These are phyloP conservation scores for Diabrotica virgifera DNA, from an alignment of 1,140 invertebrate species.

Conservation along the genomic window DNA sequence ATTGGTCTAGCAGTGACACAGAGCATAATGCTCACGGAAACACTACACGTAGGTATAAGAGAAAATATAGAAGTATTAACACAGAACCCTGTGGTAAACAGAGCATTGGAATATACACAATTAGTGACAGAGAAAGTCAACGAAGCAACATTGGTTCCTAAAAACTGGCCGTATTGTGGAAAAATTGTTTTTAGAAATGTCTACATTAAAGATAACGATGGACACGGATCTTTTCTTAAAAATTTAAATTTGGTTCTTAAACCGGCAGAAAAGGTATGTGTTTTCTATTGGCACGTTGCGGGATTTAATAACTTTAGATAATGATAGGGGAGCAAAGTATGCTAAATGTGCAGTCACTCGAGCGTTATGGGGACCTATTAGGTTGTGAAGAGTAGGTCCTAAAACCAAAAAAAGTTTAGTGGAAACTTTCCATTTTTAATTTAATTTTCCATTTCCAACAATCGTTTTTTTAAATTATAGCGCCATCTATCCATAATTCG, in stretches of 20 bases:
- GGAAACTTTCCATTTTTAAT: constrained; percentile 1
- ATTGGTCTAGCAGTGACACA: constrained; percentile 87
- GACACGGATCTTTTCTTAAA: constrained; percentile 63
- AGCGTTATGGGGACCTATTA: no score
- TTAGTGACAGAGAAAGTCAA: constrained; percentile 60
- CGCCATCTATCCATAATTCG: background rate
- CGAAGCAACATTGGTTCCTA: constrained; percentile 52
- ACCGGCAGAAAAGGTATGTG: constrained; percentile 63
- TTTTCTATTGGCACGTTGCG: background rate
- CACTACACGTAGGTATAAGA: constrained; percentile 80
- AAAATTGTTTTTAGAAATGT: constrained; percentile 66
- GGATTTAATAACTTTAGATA: no score
- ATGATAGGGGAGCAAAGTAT: no score
- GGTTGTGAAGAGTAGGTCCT: no score
- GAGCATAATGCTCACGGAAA: constrained; percentile 71
- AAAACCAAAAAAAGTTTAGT: no score
- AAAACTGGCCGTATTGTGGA: constrained; percentile 70
- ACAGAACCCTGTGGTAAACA: constrained; percentile 74
- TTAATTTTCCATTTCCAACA: no score
- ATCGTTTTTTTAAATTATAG: background rate
- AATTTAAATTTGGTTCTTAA: constrained; percentile 61
- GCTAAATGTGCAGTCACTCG: no score
- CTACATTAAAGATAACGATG: constrained; percentile 55
- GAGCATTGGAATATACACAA: constrained; percentile 73
- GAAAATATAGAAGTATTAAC: constrained; percentile 73